Evolutionary conservation across 2,113 vertebrate species (phyloP).

Genomic region (Pleuronectes platessa): DNA sequence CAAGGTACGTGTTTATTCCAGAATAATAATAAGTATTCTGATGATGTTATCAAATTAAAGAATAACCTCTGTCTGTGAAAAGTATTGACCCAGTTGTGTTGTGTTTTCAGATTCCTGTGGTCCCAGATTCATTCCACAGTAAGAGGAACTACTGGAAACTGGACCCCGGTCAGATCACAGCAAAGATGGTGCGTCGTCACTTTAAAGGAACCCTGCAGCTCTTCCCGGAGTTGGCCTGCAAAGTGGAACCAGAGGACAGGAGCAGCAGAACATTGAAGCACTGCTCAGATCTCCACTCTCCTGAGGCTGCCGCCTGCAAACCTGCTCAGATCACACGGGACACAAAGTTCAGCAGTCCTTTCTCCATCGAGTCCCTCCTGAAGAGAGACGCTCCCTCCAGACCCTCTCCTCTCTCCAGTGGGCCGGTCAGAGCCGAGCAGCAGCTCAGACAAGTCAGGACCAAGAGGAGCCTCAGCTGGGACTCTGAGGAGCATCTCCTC

Average conservation of each 20-base stretch:
- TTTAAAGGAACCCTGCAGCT: conserved; percentile 68
- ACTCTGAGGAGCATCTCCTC: conserved; percentile 14
- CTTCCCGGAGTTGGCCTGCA: conserved; percentile 63
- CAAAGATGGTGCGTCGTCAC: conserved; percentile 75
- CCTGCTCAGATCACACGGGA: conserved; percentile 15
- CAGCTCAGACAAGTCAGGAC: not conserved
- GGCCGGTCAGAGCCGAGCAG: not conserved
- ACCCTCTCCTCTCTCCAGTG: conserved; percentile 38
- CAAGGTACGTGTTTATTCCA: conserved; percentile 60
- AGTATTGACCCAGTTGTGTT: not conserved
- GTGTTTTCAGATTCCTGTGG: conserved; percentile 64
- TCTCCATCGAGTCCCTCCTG: conserved; percentile 80
- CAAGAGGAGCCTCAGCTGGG: conserved; percentile 44
- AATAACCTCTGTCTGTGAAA: not conserved
- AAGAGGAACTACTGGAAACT: conserved; percentile 78
- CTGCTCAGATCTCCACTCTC: not conserved
- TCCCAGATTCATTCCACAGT: conserved; percentile 47
- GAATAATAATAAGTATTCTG: accelerated
- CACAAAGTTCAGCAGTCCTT: conserved; percentile 72
- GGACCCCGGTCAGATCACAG: conserved; percentile 56
- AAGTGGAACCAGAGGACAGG: conserved; percentile 15
- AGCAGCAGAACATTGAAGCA: accelerated
- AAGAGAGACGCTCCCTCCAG: conserved; percentile 44
- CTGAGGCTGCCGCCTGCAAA: conserved; percentile 11
- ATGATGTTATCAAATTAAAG: not conserved